Percentiles rank a stretch among this genome's conserved stretches.
These are phyloP conservation scores for Lagria hirta DNA, from an alignment of 2,888 invertebrate genomes.

Conservation along the genomic window DNA sequence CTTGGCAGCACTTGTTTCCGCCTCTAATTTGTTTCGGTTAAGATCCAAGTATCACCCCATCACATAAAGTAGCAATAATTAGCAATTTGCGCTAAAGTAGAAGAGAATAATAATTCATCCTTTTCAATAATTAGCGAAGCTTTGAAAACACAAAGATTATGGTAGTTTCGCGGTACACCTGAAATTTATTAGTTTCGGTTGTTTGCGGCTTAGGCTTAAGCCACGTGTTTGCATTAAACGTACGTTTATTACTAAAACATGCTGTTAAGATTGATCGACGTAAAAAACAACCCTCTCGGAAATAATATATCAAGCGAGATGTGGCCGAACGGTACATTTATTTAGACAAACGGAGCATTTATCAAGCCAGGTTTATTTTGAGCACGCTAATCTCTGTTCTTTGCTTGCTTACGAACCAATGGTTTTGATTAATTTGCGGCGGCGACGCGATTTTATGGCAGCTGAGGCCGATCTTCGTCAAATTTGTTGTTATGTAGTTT, in stretches of 20 bases:
- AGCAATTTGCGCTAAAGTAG: no score
- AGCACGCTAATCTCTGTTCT: constrained; percentile 43
- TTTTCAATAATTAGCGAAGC: no score
- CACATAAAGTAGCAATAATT: no score
- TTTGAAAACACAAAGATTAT: no score
- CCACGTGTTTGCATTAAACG: constrained; percentile 45
- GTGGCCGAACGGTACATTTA: constrained; percentile 48
- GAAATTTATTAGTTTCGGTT: no score
- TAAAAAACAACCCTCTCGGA: constrained; percentile 40
- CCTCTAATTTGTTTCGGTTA: no score
- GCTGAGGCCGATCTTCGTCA: constrained; percentile 7
- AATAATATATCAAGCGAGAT: constrained; percentile 49
- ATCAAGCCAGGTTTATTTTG: constrained; percentile 46
- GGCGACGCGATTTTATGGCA: constrained; percentile 19
- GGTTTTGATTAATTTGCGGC: constrained; percentile 35
- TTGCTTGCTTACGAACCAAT: constrained; percentile 28
- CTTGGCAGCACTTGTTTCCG: no score
- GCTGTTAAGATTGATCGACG: constrained; percentile 8
- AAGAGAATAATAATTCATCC: no score
- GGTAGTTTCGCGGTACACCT: no score
- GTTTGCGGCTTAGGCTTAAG: constrained; percentile 44
- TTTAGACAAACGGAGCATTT: constrained; percentile 49
- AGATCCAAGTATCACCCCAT: no score
- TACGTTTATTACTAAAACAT: constrained; percentile 41
- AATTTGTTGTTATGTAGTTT: no score